These are phyloP conservation scores for Anolis sagrei DNA, from an alignment of 2,113 vertebrate genomes.

Conservation along the genomic window DNA sequence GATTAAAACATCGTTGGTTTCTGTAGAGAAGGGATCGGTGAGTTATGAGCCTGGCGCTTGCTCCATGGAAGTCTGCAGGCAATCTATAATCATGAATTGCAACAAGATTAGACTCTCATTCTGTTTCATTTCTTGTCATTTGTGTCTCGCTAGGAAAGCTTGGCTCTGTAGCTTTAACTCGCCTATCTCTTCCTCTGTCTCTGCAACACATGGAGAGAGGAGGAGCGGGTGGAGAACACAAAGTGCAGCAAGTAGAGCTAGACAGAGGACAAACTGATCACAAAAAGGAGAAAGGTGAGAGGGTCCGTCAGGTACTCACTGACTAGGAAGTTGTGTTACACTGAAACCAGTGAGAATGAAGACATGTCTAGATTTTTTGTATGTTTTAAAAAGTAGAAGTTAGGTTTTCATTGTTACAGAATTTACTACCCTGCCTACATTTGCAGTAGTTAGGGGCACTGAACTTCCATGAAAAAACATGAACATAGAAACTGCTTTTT, in stretches of 20 bases:
- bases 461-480: too few species aligned
- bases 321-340: neutral
- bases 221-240: neutral
- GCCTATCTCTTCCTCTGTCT: slow-evolving; percentile 35
- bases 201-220: neutral
- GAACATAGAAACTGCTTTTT: too few species aligned
- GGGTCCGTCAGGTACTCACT: slow-evolving; percentile 41
- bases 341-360: neutral
- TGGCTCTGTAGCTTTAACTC: slow-evolving; percentile 57
- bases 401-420: too few species aligned
- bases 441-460: too few species aligned
- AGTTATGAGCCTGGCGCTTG: slow-evolving; percentile 56
- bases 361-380: too few species aligned
- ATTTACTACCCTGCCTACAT: too few species aligned
- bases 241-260: neutral
- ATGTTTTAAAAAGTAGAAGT: too few species aligned
- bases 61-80: slow-evolving; percentile 44
- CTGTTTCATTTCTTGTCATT: slow-evolving; percentile 53
- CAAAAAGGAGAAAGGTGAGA: slow-evolving; percentile 55
- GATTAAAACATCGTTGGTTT: slow-evolving; percentile 44
- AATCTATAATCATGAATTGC: slow-evolving; percentile 57
- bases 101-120: slow-evolving; percentile 52
- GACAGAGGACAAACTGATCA: slow-evolving; percentile 13
- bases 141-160: slow-evolving; percentile 21
- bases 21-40: slow-evolving; percentile 45